Conservation (phyloP, 2,797 vertebrate genomes). For the Percopsis omiscomaycus region DNA sequence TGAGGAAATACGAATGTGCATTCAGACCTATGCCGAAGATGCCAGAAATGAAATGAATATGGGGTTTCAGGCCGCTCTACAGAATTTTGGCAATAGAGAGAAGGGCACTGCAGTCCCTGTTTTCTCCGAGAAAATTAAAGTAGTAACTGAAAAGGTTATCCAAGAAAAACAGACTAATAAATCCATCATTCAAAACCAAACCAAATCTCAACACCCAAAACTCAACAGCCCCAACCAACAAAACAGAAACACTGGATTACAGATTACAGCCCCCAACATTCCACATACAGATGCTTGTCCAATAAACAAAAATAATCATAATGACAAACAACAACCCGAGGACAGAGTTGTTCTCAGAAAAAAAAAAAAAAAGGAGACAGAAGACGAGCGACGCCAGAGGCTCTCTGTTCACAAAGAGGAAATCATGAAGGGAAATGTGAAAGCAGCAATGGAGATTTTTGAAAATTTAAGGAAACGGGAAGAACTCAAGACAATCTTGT, state of each 20-base stretch:
- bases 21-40: conserved; percentile 54
- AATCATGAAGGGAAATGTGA: conserved; percentile 84
- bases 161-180: conserved; percentile 34
- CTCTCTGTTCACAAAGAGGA: conserved; percentile 86
- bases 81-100: conserved; percentile 62
- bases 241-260: conserved; percentile 6
- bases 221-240: conserved; percentile 13
- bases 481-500: conserved; percentile 83
- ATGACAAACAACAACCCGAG: conserved; percentile 27
- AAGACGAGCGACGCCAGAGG: conserved; percentile 80
- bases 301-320: conserved; percentile 15
- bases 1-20: conserved; percentile 66
- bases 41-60: conserved; percentile 51
- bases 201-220: conserved; percentile 6
- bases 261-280: conserved; percentile 18
- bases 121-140: conserved; percentile 60
- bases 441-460: conserved; percentile 81
- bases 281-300: conserved; percentile 4
- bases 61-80: conserved; percentile 49
- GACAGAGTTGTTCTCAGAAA: conserved; percentile 74
- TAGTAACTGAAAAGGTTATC: conserved; percentile 23
- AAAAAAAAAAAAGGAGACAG: conserved; percentile 72
- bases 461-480: conserved; percentile 82
- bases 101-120: conserved; percentile 29
- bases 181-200: conserved; percentile 10